phyloP scores from a whole-genome alignment of 1,140 invertebrate genomes.

The Orius insidiosus region DNA sequence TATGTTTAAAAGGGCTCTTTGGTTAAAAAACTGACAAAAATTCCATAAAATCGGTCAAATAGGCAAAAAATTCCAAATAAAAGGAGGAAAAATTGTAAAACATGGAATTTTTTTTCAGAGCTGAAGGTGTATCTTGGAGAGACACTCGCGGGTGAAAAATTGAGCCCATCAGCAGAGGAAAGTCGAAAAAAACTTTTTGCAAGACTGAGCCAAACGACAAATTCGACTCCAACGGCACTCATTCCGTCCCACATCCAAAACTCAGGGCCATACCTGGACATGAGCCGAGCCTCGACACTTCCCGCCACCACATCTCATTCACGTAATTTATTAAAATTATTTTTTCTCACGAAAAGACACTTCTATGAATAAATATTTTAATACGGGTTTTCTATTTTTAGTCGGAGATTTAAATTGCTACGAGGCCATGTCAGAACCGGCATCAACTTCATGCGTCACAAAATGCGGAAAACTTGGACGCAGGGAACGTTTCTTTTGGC shows the following conservation, averaged over 20 bases:
- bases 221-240: background rate
- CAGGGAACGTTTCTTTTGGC: conserved; percentile 8
- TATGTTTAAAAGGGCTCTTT: too few species aligned
- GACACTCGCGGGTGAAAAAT: conserved; percentile 9
- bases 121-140: conserved; percentile 10
- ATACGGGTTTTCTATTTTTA: too few species aligned
- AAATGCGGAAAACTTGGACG: conserved; percentile 7
- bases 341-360: background rate
- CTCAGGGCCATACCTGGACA: conserved; percentile 8
- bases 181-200: conserved; percentile 6
- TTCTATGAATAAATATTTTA: background rate
- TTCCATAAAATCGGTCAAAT: too few species aligned
- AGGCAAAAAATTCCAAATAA: too few species aligned
- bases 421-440: conserved; percentile 7
- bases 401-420: background rate
- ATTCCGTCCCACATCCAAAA: too few species aligned
- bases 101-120: too few species aligned
- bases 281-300: conserved; percentile 11
- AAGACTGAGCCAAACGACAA: conserved; percentile 2
- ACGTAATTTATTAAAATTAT: background rate
- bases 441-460: background rate
- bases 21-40: too few species aligned
- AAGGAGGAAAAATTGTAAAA: too few species aligned
- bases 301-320: background rate
- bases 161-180: conserved; percentile 4